These are phyloP conservation scores for Spodoptera exigua DNA, from an alignment of 2,888 invertebrate genomes.

Conservation along the genomic window DNA sequence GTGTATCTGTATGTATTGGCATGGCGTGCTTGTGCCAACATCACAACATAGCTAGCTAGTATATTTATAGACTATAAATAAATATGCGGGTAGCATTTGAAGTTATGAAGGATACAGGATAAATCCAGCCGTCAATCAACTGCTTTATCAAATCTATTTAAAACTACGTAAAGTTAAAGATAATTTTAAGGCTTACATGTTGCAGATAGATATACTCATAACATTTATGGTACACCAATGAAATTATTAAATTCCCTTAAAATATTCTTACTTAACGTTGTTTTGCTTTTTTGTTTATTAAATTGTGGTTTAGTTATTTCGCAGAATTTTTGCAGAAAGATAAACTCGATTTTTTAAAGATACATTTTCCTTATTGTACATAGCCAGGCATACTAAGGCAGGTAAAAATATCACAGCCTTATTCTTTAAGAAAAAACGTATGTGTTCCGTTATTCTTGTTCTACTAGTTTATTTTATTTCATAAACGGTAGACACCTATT, in stretches of 20 bases:
- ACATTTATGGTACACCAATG: too few species aligned
- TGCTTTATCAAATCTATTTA: too few species aligned
- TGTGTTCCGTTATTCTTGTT: too few species aligned
- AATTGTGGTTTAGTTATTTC: slow-evolving; percentile 22
- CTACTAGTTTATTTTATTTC: too few species aligned
- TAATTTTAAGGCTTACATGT: too few species aligned
- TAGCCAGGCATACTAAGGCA: slow-evolving; percentile 10
- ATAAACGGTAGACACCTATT: too few species aligned
- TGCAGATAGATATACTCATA: too few species aligned
- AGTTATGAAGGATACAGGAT: slow-evolving; percentile 38
- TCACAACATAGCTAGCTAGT: slow-evolving; percentile 46
- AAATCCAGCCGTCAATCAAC: slow-evolving; percentile 19
- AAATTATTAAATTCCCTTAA: too few species aligned
- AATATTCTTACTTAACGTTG: too few species aligned
- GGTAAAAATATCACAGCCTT: slow-evolving; percentile 3
- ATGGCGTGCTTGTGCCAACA: slow-evolving; percentile 48
- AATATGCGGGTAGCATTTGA: slow-evolving; percentile 41
- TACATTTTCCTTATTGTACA: slow-evolving; percentile 38
- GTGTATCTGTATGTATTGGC: slow-evolving; percentile 57
- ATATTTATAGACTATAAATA: slow-evolving; percentile 59
- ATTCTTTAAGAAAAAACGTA: too few species aligned
- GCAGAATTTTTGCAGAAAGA: slow-evolving; percentile 25
- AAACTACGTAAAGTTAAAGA: too few species aligned
- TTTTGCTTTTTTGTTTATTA: too few species aligned
- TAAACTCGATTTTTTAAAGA: not conserved